Evolutionary conservation across 2,888 invertebrate species (phyloP), one percentile per base, ranked within the genome.

Genomic region (Prosopocoilus inquinatus): DNA sequence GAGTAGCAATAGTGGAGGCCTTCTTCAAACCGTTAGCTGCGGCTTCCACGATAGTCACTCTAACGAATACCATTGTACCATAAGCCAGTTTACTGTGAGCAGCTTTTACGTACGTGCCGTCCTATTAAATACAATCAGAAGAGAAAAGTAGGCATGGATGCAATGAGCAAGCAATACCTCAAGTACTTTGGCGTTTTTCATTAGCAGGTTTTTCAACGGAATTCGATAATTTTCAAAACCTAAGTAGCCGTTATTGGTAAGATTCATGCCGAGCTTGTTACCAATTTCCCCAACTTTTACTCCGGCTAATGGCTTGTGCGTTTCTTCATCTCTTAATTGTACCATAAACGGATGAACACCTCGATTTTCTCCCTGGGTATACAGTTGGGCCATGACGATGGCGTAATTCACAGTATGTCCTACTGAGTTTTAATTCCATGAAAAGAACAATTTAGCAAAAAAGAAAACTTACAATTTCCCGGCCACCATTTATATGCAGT

Each of bases 401-500:
- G 94, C 94, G 79, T 95, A 89, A 79, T 95, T 97, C 5, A 91
- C 89, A 0, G 95, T 92, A 63, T 96, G 95, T 1, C 94, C 96
- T 85, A 96, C 94, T 95, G 75, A 46, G 76, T 28, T 28, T 28
- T 28, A 28, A 28, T 28, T 28, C 5, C 20, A 28, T 7, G 7
- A 28, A 28, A 28, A 28, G 20, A 28, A 28, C 4, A 28, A 5
- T 28, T 5, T 28, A 7, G 5, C 20, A 28, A 3, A 4, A 20
- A 15, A 15, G 11, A 9, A 32, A 11, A 53, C 50, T 84, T 79
- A 95, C 94, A 81, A 72, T 91, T 91, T 13, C 96, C 96, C 15
- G 96, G 95, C 96, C 96, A 96, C 95, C 95, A 96, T 78, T 97
- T 97, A 73, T 90, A 92, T 0, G 96, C 86, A 0, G 93, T 91